These are phyloP conservation scores for Dichetophora obliterata DNA, from an alignment of 2,888 invertebrate species.

Conservation along the genomic window DNA sequence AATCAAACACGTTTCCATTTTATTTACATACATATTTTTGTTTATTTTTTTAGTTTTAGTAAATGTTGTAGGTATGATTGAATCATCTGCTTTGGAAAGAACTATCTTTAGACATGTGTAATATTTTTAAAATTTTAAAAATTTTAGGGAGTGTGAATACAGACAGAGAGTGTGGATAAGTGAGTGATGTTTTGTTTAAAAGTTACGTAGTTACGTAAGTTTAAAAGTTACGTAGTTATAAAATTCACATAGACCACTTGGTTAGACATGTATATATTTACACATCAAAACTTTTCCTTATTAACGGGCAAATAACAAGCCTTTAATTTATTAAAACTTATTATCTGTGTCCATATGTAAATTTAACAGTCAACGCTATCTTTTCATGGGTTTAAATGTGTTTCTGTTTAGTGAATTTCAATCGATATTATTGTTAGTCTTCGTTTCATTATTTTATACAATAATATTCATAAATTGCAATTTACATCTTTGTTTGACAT, in stretches of 20 bases:
- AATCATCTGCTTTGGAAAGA: slow-evolving; percentile 36
- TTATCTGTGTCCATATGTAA: background rate
- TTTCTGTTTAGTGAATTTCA: background rate
- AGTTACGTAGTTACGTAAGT: too few species aligned
- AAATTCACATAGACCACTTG: background rate
- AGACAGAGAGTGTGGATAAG: slow-evolving; percentile 31
- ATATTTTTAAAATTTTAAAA: slow-evolving; percentile 21
- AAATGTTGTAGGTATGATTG: slow-evolving; percentile 30
- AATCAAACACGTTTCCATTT: slow-evolving; percentile 4
- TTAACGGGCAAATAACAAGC: background rate
- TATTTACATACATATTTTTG: slow-evolving; percentile 21
- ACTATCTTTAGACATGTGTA: slow-evolving; percentile 12
- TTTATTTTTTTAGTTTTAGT: slow-evolving; percentile 24
- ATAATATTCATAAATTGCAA: slow-evolving; percentile 25
- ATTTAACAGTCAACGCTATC: background rate
- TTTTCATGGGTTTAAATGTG: background rate
- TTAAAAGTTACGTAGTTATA: background rate
- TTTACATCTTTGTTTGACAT: background rate
- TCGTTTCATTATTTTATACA: background rate
- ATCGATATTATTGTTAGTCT: slow-evolving; percentile 8
- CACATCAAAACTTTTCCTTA: background rate
- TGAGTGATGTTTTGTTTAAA: slow-evolving; percentile 18
- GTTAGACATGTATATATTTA: slow-evolving; percentile 9
- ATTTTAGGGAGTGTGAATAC: slow-evolving; percentile 24
- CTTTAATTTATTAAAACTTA: background rate